phyloP scores from a whole-genome alignment of 2,888 invertebrate species.

The Eupithecia subfuscata region DNA sequence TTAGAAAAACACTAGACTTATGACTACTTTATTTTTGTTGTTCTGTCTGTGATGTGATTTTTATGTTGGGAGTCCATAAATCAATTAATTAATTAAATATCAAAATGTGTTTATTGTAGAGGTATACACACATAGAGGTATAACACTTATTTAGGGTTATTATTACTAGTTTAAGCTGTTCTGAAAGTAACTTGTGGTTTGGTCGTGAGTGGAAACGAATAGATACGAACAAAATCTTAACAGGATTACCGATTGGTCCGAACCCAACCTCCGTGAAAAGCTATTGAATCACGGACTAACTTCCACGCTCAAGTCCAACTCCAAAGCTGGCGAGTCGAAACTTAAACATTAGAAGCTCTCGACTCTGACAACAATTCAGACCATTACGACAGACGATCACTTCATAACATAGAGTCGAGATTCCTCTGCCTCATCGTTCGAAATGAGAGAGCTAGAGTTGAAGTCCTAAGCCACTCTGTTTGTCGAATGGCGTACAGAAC shows the following conservation, averaged over 20 bases:
- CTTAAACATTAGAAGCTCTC: background rate
- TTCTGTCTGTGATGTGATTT: no score
- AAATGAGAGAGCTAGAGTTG: background rate
- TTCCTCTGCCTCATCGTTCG: background rate
- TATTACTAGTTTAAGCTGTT: background rate
- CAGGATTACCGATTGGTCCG: background rate
- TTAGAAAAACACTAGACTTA: no score
- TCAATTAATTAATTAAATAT: no score
- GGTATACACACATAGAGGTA: no score
- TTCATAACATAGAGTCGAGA: background rate
- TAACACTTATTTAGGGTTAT: background rate
- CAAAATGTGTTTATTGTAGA: no score
- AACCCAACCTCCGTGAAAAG: background rate
- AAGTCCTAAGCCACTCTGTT: constrained; percentile 5
- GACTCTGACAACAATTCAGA: background rate
- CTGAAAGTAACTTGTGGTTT: background rate
- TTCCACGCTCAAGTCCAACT: background rate
- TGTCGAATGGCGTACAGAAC: background rate
- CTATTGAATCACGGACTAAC: background rate
- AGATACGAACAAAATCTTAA: background rate
- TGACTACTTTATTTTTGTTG: no score
- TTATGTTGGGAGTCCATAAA: no score
- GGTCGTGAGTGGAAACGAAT: background rate
- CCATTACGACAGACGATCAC: background rate
- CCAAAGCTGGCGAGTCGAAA: background rate